phyloP scores from a whole-genome alignment of 2,113 vertebrate genomes.

The Telmatochromis brachygnathus region DNA sequence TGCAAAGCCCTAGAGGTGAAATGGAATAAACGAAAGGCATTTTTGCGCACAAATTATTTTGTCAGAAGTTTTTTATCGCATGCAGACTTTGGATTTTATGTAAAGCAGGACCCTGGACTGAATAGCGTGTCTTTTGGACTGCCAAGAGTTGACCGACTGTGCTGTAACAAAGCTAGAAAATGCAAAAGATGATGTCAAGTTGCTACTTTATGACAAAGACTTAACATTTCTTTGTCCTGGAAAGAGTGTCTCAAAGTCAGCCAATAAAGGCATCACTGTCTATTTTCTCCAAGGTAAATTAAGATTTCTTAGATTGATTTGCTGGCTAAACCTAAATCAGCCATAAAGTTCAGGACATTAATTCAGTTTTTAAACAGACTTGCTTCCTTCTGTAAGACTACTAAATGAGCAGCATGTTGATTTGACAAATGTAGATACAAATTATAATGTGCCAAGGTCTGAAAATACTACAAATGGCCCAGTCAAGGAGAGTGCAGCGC shows the following conservation, averaged over 20 bases:
- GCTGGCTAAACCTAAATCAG: background rate
- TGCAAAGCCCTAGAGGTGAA: background rate
- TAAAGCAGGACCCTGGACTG: background rate
- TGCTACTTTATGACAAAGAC: background rate
- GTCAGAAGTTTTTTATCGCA: background rate
- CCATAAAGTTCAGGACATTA: background rate
- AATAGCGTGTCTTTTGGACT: background rate
- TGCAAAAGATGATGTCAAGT: background rate
- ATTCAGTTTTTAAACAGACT: background rate
- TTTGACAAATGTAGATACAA: slow-evolving; percentile 31
- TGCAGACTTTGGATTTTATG: background rate
- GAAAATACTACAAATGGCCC: slow-evolving; percentile 45
- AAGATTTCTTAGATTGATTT: background rate
- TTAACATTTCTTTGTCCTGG: background rate
- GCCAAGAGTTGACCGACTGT: background rate
- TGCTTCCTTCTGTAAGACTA: background rate
- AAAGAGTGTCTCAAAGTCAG: background rate
- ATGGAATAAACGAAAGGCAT: background rate
- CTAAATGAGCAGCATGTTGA: background rate
- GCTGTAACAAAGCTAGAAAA: background rate
- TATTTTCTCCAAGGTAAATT: background rate
- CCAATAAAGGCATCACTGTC: background rate
- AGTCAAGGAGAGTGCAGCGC: slow-evolving; percentile 33
- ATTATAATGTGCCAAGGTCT: slow-evolving; percentile 7
- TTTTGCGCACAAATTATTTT: background rate